Conservation (phyloP, 2,113 vertebrate genomes). For the Coturnix japonica region DNA sequence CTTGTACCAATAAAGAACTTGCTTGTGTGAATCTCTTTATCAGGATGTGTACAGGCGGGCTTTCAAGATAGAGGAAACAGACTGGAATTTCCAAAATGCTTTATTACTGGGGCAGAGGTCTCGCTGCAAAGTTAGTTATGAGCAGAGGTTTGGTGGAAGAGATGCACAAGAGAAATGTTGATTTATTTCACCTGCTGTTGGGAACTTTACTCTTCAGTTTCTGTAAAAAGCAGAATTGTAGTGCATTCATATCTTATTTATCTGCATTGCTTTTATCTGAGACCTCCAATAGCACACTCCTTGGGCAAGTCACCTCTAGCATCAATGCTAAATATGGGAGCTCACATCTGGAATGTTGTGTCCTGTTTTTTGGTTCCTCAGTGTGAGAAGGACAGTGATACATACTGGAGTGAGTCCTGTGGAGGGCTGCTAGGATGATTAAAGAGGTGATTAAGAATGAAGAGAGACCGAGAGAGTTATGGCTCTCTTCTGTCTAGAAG, state of each 20-base stretch:
- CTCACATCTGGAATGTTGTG: neutral
- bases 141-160: neutral
- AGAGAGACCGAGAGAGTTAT: neutral
- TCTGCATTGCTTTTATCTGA: neutral
- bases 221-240: neutral
- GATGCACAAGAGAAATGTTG: neutral
- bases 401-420: neutral
- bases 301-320: neutral
- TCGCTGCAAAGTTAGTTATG: neutral
- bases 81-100: neutral
- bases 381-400: neutral
- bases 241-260: neutral
- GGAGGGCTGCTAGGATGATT: neutral
- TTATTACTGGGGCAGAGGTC: neutral
- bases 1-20: neutral
- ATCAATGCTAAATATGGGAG: neutral
- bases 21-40: neutral
- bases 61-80: neutral
- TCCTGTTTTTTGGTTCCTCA: neutral
- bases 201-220: neutral
- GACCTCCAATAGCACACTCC: accelerated
- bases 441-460: neutral
- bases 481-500: neutral
- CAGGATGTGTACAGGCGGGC: neutral
- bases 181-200: neutral